Evolutionary conservation across 2,113 vertebrate genomes (phyloP).

Genomic region (Porphyrio hochstetteri): DNA sequence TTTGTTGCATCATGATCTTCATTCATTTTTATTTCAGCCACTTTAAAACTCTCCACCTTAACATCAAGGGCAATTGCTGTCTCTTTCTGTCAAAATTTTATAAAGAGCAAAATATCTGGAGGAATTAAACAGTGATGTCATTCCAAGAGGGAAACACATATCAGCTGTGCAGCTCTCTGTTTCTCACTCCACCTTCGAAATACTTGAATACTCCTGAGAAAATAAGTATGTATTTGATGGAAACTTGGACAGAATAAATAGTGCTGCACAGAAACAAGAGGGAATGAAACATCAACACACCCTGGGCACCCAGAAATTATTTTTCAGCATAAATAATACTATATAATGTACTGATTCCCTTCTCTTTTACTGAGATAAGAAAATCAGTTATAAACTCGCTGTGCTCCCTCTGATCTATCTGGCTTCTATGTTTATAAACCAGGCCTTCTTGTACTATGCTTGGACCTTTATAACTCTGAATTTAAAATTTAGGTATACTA

Average conservation of each 20-base stretch:
- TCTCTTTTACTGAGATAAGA: not conserved
- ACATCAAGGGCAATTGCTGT: not conserved
- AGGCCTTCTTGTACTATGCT: not conserved
- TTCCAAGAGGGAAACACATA: constrained; percentile 70
- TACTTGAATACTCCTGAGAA: constrained; percentile 70
- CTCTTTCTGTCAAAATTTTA: not conserved
- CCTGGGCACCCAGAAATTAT: constrained; percentile 52
- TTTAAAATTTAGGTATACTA: not conserved
- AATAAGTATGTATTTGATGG: constrained; percentile 72
- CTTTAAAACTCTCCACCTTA: not conserved
- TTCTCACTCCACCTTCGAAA: constrained; percentile 77
- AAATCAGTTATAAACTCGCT: not conserved
- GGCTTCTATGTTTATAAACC: not conserved
- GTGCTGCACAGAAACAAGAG: constrained; percentile 12
- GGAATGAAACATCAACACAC: constrained; percentile 59
- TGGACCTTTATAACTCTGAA: not conserved
- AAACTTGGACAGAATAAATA: constrained; percentile 58
- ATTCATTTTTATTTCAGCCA: not conserved
- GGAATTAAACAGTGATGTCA: constrained; percentile 76
- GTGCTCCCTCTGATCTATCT: not conserved
- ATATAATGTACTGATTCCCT: not conserved
- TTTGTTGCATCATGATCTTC: not conserved
- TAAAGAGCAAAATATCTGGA: constrained; percentile 70
- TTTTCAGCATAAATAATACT: constrained; percentile 45
- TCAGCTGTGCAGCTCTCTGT: constrained; percentile 61